Evolutionary conservation across 2,113 vertebrate species (phyloP), one percentile per base, ranked within the genome.

Genomic region (Penelope pileata): DNA sequence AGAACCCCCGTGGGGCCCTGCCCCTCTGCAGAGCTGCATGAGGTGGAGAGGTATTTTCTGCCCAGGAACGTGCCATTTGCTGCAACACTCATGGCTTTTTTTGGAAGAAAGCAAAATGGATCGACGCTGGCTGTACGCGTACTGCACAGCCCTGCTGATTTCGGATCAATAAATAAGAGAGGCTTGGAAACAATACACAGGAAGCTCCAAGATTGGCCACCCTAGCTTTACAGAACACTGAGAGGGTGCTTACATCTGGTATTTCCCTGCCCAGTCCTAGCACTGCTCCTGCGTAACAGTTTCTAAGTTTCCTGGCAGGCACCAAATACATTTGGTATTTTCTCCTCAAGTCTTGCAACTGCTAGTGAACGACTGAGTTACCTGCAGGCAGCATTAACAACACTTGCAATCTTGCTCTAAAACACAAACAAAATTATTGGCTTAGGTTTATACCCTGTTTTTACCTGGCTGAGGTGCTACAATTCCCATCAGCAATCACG

Each of bases 391-490:
- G 75, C 22, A 80, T 54, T 40, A 78, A 64, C 85, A 34, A 59
- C 4, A 2, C 64, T 78, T 73, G 70, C 51, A 58, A 18, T 30
- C 79, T 68, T 30, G 60, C 45, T 67, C 53, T 95, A 64, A 64
- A 92, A 38, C 34, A 30, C 22, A 64, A 88, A 48, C 21, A 74
- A 26, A 32, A 50, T 93, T 96, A 93, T 17, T 93, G 95, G 91
- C 95, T 94, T 88, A 90, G 91, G 91, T 96, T 97, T 96, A 86
- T 95, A 97, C 92, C 95, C 93, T 95, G 90, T 95, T 95, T 96
- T 82, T 10, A 90, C 94, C 93, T 90, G 90, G 83, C 91, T 95
- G 90, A 96, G 79, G 83, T 96, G 94, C 85, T 94, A 86, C 76
- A 94, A 83, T 88, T 91, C 56, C 83, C 48, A 74, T 4, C 30